These are phyloP conservation scores for Leuctra nigra DNA, from an alignment of 2,888 invertebrate genomes.

Conservation along the genomic window DNA sequence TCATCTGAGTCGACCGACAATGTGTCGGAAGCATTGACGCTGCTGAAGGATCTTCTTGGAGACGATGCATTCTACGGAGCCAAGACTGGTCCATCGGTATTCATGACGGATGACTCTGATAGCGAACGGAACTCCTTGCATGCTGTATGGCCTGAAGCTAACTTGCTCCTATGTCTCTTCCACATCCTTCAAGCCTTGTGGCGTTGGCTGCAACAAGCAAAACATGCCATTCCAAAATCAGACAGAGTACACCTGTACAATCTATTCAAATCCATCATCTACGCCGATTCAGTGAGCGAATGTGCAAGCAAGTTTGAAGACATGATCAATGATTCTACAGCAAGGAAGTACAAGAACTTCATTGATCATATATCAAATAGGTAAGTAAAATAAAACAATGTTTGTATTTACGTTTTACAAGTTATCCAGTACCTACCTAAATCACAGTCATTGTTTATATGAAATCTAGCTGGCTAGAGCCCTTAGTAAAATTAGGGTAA, in stretches of 20 bases:
- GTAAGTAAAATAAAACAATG: too few relatives aligned
- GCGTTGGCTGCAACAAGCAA: not conserved
- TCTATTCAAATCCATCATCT: too few relatives aligned
- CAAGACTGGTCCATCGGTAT: not conserved
- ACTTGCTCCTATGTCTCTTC: conserved; percentile 9
- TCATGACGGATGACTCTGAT: conserved; percentile 14
- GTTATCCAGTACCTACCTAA: not conserved
- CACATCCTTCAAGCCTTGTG: conserved; percentile 14
- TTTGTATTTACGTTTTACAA: not conserved
- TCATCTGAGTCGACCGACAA: not conserved
- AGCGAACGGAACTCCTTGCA: conserved; percentile 7
- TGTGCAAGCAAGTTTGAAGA: too few relatives aligned
- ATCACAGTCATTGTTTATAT: too few relatives aligned
- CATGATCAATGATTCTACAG: too few relatives aligned
- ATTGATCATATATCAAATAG: not conserved
- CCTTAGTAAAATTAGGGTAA: too few relatives aligned
- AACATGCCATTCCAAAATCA: not conserved
- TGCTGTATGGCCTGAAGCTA: not conserved
- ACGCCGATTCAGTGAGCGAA: too few relatives aligned
- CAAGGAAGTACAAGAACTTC: not conserved
- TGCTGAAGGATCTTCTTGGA: not conserved
- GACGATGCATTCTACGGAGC: not conserved
- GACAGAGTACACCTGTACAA: not conserved
- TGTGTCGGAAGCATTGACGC: not conserved
- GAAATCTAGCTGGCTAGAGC: too few relatives aligned